phyloP scores from a whole-genome alignment of 2,113 vertebrate species.

The Triplophysa tibetana region DNA sequence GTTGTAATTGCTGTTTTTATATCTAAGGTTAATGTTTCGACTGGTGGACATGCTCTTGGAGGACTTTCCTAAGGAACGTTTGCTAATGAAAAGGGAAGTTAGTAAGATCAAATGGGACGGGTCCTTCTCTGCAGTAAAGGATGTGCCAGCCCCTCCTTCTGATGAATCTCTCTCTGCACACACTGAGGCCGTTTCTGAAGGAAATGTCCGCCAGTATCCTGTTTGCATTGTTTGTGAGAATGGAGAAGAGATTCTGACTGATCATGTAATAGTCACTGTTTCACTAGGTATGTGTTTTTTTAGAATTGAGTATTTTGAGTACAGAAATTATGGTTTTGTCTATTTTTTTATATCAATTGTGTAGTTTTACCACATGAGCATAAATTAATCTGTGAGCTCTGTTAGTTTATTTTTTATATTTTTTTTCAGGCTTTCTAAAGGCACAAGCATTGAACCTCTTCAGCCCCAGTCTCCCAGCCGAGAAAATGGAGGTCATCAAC shows the following conservation, averaged over 20 bases:
- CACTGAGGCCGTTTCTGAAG: not conserved
- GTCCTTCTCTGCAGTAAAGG: conserved; percentile 38
- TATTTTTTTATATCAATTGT: not conserved
- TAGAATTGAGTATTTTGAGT: not conserved
- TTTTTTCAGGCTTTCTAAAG: conserved; percentile 57
- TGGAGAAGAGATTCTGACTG: conserved; percentile 54
- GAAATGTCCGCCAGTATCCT: conserved; percentile 35
- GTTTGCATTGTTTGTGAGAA: conserved; percentile 55
- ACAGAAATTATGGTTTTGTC: not conserved
- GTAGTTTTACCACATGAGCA: too few species aligned
- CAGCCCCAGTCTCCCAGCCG: conserved; percentile 51
- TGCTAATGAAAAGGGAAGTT: conserved; percentile 51
- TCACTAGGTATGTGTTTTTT: conserved; percentile 56
- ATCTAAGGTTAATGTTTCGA: conserved; percentile 54
- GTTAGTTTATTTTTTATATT: not conserved
- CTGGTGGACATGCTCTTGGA: conserved; percentile 46
- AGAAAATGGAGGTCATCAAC: conserved; percentile 55
- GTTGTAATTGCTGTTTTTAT: conserved; percentile 8
- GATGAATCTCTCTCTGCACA: not conserved
- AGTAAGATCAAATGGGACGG: conserved; percentile 57
- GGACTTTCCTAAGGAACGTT: conserved; percentile 46
- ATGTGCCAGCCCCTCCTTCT: not conserved
- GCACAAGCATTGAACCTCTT: conserved; percentile 51
- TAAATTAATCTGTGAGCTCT: not conserved
- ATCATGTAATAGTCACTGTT: conserved; percentile 60